phyloP scores from a whole-genome alignment of 2,797 vertebrate genomes.

The Aeoliscus strigatus region DNA sequence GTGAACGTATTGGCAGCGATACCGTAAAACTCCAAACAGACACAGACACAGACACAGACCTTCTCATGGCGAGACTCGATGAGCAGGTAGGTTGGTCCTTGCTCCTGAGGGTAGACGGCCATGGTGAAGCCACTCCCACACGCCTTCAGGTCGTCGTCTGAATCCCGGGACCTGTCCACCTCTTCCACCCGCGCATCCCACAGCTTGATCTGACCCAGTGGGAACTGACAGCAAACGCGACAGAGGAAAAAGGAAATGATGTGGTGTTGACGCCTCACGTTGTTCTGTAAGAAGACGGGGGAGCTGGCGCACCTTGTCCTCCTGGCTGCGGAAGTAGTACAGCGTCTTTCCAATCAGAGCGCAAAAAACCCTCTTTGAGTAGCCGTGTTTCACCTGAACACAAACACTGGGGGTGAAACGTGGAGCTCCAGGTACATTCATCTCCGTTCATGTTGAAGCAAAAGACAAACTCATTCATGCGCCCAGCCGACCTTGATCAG shows the following conservation, averaged over 20 bases:
- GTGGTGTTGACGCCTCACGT: too few species aligned
- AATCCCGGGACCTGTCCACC: slow-evolving; percentile 86
- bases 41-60: slow-evolving; percentile 60
- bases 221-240: slow-evolving; percentile 79
- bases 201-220: slow-evolving; percentile 95
- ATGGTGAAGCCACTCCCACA: slow-evolving; percentile 82
- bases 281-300: too few species aligned
- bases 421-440: too few species aligned
- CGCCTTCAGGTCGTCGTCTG: slow-evolving; percentile 83
- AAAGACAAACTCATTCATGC: too few species aligned
- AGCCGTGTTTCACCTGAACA: slow-evolving; percentile 90
- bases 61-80: slow-evolving; percentile 90
- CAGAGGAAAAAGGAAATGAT: too few species aligned
- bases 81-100: slow-evolving; percentile 88
- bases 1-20: too few species aligned
- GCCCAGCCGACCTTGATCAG: slow-evolving; percentile 86
- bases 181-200: slow-evolving; percentile 91
- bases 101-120: slow-evolving; percentile 85
- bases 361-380: slow-evolving; percentile 95
- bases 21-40: too few species aligned
- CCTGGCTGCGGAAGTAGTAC: slow-evolving; percentile 93
- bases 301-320: slow-evolving; percentile 98
- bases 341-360: slow-evolving; percentile 87
- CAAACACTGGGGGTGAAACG: too few species aligned
- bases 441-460: too few species aligned